Base-by-base conservation (phyloP, 2,797 vertebrate genomes). In the Eulemur rubriventer region DNA sequence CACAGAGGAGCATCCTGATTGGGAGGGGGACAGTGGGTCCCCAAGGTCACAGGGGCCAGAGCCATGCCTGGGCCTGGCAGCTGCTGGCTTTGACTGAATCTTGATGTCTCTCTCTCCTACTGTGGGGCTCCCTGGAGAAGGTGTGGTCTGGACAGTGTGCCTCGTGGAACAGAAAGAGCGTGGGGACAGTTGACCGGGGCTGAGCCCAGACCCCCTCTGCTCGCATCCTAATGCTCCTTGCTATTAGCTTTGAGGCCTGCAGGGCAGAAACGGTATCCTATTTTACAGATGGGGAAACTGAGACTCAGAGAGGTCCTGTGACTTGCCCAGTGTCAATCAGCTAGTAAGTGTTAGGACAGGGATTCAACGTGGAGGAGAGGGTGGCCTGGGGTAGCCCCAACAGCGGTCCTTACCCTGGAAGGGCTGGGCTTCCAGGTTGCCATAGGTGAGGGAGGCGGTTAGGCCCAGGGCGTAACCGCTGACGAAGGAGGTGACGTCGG, bases 361-460 rank as follows among this genome's bases (percentile, higher is more conserved):
- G 12, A 28, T 14, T 78, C 57, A 4, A 0, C 1, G 0, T 30
- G 41, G 76, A 80, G 73, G 48, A 48, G 24, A 8, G 30, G 0
- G 65, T 26, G 46, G 72, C 2, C 65, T 0, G 4, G 26, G 41
- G 43, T 11, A 26, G 18, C 6, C 28, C 10, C 18, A 1, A 0
- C 0, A 1, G 41, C 46, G 35, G 16, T 83, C 93, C 99, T 98
- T 97, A 99, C 99, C 99, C 98, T 99, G 99, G 14, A 99, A 99
- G 24, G 99, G 98, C 90, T 99, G 99, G 78, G 99, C 98, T 87
- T 99, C 99, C 2, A 99, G 99, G 97, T 99, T 99, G 98, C 99
- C 99, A 83, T 99, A 99, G 88, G 99, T 99, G 98, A 99, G 99
- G 17, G 99, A 99, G 41, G 99, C 99, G 0, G 99, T 99, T 98